phyloP scores from a whole-genome alignment of 2,888 invertebrate species.

The Aricia artaxerxes region DNA sequence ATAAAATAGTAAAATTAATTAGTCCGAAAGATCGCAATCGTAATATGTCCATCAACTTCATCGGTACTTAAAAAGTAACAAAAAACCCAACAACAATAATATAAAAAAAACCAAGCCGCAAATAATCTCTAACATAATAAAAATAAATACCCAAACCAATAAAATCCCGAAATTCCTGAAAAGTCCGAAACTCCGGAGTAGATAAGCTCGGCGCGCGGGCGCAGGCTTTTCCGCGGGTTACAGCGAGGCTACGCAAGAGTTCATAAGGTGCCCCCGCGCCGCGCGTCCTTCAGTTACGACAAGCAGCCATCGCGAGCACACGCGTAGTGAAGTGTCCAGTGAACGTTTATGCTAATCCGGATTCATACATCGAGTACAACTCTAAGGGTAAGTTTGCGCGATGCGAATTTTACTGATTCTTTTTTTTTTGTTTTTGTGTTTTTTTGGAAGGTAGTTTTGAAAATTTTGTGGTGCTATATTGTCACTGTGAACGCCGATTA shows the following conservation, averaged over 20 bases:
- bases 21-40: too few relatives aligned
- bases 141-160: background rate
- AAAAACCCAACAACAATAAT: too few relatives aligned
- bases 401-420: conserved; percentile 47
- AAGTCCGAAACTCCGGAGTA: background rate
- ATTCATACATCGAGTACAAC: conserved; percentile 65
- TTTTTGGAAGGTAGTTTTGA: conserved; percentile 5
- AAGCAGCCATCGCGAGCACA: conserved; percentile 68
- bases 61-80: too few relatives aligned
- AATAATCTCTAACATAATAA: too few relatives aligned
- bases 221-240: conserved; percentile 39
- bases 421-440: conserved; percentile 59
- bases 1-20: too few relatives aligned
- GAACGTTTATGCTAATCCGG: conserved; percentile 78
- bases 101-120: too few relatives aligned
- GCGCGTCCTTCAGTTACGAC: conserved; percentile 75
- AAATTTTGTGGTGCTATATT: conserved; percentile 44
- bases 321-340: conserved; percentile 48
- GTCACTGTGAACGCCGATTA: conserved; percentile 62
- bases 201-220: background rate
- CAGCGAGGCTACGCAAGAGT: conserved; percentile 58
- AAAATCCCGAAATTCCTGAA: background rate
- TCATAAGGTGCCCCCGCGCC: conserved; percentile 75
- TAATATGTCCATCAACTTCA: too few relatives aligned
- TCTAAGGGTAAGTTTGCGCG: conserved; percentile 60